Base-by-base conservation (phyloP, 1,140 invertebrate species). In the Drosophila cardini region DNA sequence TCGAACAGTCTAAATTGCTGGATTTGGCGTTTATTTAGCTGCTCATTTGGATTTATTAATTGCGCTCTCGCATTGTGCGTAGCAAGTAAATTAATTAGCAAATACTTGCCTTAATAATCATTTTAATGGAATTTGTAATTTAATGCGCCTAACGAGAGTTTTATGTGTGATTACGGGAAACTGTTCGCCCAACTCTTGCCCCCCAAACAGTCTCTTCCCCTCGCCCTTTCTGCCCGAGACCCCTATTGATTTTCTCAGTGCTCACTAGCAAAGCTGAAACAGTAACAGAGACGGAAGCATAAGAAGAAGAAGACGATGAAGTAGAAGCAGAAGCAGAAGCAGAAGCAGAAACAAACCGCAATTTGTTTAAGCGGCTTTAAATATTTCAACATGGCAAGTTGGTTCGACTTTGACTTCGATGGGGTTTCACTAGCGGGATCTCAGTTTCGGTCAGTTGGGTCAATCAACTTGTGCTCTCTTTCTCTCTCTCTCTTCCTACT, bases 61-160 rank as follows among this genome's bases (percentile, higher is more conserved):
- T 90, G 85, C 78, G 68, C 76, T 62, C 80, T 46, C 70, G 56
- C 83, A 71, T 72, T 87, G 83, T 87, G 83, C 71, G 77, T 83
- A 83, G 80, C 74, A 70, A 84, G 87, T 90, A 90, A 90, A 90
- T 90, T 90, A 90, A 90, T 90, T 90, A 90, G 83, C 87, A 76
- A 87, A 90, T 87, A 90, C 83, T 87, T 84, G 78, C 80, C 70
- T 82, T 86, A 83, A 90, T 90, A 90, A 90, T 90, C 78, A 90
- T 86, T 90, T 87, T 90, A 90, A 90, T 90, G 87, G 87, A 90
- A 90, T 90, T 90, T 90, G 87, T 90, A 90, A 90, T 90, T 87
- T 90, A 90, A 90, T 90, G 87, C 87, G 87, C 45, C 87, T 90
- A 90, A 90, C 72, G 87, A 81, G 87, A 90, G 87, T 89, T 89